Conservation (phyloP, 2,797 vertebrate genomes). For the Phrynocephalus forsythii region DNA sequence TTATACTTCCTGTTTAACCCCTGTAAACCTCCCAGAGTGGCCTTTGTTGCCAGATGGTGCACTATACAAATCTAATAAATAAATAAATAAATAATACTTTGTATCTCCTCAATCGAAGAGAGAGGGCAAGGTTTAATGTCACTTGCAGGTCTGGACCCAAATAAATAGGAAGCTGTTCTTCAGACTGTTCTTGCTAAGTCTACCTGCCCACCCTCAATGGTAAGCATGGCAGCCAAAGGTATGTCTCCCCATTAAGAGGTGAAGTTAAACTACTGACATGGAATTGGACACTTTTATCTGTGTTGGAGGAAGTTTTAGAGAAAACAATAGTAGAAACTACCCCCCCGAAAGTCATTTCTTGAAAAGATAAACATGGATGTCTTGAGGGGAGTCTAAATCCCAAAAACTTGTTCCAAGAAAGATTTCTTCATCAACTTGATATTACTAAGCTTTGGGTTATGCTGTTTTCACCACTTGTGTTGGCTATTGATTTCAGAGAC, state of each 20-base stretch:
- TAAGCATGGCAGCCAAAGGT: not conserved
- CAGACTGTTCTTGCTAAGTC: not conserved
- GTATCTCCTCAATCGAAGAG: not conserved
- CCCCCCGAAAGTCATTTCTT: not conserved
- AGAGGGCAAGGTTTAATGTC: not conserved
- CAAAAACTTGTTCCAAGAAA: not conserved
- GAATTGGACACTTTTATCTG: not conserved
- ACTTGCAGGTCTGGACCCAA: not conserved
- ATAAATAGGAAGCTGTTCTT: not conserved
- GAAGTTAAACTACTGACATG: not conserved
- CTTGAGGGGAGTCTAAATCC: not conserved
- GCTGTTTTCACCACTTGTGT: not conserved
- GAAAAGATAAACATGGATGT: not conserved
- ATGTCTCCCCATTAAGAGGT: not conserved
- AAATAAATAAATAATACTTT: too few relatives aligned
- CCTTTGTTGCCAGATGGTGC: too few relatives aligned
- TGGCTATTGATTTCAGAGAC: not conserved
- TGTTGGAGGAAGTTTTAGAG: not conserved
- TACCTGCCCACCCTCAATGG: not conserved
- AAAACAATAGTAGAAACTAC: not conserved
- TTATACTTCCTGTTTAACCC: too few relatives aligned
- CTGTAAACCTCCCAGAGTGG: too few relatives aligned
- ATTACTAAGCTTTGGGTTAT: not conserved
- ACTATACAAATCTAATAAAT: too few relatives aligned
- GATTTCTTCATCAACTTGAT: not conserved